phyloP scores from a whole-genome alignment of 2,888 invertebrate species.

The Cryptus viduatorius region DNA sequence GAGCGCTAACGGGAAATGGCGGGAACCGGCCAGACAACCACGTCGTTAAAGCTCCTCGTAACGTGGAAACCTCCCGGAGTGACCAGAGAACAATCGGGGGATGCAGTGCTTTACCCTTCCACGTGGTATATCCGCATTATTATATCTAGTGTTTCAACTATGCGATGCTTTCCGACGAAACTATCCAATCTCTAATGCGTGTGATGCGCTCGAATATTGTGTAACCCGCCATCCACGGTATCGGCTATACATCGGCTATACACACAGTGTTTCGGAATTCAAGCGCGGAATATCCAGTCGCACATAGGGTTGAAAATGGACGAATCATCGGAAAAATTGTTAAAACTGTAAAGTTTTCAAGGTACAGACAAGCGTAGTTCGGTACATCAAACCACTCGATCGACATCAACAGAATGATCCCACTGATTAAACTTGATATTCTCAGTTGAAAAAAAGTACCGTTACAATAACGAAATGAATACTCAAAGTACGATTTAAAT shows the following conservation, averaged over 20 bases:
- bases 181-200: neutral
- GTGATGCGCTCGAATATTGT: neutral
- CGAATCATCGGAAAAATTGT: too few species aligned
- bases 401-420: too few species aligned
- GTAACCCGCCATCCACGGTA: neutral
- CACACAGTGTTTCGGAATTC: too few species aligned
- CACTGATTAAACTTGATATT: too few species aligned
- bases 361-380: too few species aligned
- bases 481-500: too few species aligned
- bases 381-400: too few species aligned
- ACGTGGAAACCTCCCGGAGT: conserved; percentile 33
- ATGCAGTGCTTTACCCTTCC: conserved; percentile 41
- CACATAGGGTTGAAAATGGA: too few species aligned
- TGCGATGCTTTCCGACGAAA: conserved; percentile 1
- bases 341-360: too few species aligned
- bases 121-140: conserved; percentile 49
- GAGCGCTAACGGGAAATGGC: conserved; percentile 54
- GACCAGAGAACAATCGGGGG: conserved; percentile 35
- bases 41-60: conserved; percentile 62
- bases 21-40: conserved; percentile 32
- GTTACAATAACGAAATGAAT: too few species aligned
- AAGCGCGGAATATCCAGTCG: too few species aligned
- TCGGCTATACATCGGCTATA: neutral
- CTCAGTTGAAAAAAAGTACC: too few species aligned
- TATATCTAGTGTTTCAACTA: conserved; percentile 26